A percentile compares a stretch with the other conserved stretches of the same genome.
phyloP scores from a whole-genome alignment of 2,888 invertebrate genomes.

The Apocheima hispidaria region DNA sequence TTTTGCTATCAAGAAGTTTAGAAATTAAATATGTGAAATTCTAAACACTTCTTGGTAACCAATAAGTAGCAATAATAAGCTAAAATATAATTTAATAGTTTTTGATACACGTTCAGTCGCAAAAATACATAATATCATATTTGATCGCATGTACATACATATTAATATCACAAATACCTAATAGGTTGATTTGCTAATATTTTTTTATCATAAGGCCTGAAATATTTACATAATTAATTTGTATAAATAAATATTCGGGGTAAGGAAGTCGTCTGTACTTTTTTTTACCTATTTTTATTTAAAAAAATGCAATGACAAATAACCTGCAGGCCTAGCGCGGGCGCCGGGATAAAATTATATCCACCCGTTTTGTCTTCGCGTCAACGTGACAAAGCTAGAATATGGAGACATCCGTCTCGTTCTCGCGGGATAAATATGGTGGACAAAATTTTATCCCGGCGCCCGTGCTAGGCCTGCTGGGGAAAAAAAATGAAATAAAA shows the following conservation, averaged over 20 bases:
- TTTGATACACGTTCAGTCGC: constrained; percentile 43
- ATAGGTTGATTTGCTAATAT: constrained; percentile 1
- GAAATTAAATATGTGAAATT: constrained; percentile 17
- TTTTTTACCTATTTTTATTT: too few species aligned
- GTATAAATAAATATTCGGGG: background rate
- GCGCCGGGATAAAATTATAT: too few species aligned
- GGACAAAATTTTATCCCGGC: too few species aligned
- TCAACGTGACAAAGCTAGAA: too few species aligned
- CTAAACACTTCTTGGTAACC: constrained; percentile 33
- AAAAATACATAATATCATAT: constrained; percentile 20
- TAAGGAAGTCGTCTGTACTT: too few species aligned
- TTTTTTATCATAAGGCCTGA: background rate
- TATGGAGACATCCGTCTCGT: too few species aligned
- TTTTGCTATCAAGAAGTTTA: constrained; percentile 30
- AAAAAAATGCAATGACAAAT: too few species aligned
- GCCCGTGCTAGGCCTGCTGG: too few species aligned
- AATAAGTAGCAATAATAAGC: constrained; percentile 20
- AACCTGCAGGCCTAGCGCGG: too few species aligned
- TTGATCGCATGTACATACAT: constrained; percentile 3
- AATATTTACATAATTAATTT: background rate
- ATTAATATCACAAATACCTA: constrained; percentile 37
- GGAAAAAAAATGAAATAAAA: too few species aligned
- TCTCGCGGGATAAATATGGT: too few species aligned
- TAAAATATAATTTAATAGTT: constrained; percentile 36
- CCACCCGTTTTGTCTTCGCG: too few species aligned